phyloP scores from a whole-genome alignment of 2,797 vertebrate genomes.

The Sebastiscus albofasciatus region DNA sequence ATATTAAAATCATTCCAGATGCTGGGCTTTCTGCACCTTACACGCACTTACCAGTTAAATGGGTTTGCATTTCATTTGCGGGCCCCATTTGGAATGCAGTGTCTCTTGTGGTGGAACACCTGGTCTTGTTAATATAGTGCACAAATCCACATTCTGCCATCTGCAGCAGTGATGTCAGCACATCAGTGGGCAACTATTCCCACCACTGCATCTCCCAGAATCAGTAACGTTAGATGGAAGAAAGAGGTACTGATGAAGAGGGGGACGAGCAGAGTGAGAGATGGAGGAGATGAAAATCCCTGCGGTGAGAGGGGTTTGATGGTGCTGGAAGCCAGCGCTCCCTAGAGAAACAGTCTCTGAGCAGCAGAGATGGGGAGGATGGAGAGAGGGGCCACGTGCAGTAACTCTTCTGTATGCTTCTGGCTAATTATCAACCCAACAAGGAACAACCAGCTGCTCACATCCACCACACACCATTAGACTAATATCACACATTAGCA shows the following conservation, averaged over 20 bases:
- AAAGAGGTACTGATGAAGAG: slow-evolving; percentile 59
- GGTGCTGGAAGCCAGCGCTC: slow-evolving; percentile 41
- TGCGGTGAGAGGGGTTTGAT: slow-evolving; percentile 47
- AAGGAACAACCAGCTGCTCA: slow-evolving; percentile 64
- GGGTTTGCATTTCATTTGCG: slow-evolving; percentile 66
- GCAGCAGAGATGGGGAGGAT: slow-evolving; percentile 30
- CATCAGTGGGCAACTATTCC: slow-evolving; percentile 66
- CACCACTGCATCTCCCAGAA: slow-evolving; percentile 56
- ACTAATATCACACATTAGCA: slow-evolving; percentile 56
- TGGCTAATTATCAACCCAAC: slow-evolving; percentile 66
- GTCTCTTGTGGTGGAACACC: slow-evolving; percentile 69
- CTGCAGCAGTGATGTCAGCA: slow-evolving; percentile 68
- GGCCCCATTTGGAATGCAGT: slow-evolving; percentile 56
- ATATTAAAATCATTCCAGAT: slow-evolving; percentile 68
- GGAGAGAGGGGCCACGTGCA: slow-evolving; percentile 24
- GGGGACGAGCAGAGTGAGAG: slow-evolving; percentile 40
- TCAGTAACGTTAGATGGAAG: slow-evolving; percentile 46
- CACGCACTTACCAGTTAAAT: slow-evolving; percentile 66
- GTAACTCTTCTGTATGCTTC: slow-evolving; percentile 45
- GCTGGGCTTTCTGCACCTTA: slow-evolving; percentile 52
- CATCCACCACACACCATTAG: slow-evolving; percentile 53
- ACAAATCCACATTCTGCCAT: slow-evolving; percentile 72
- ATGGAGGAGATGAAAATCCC: slow-evolving; percentile 57
- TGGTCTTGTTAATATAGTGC: slow-evolving; percentile 72
- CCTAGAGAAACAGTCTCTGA: slow-evolving; percentile 53